Conservation (phyloP, 1,140 invertebrate species). For the Cydia fagiglandana region DNA sequence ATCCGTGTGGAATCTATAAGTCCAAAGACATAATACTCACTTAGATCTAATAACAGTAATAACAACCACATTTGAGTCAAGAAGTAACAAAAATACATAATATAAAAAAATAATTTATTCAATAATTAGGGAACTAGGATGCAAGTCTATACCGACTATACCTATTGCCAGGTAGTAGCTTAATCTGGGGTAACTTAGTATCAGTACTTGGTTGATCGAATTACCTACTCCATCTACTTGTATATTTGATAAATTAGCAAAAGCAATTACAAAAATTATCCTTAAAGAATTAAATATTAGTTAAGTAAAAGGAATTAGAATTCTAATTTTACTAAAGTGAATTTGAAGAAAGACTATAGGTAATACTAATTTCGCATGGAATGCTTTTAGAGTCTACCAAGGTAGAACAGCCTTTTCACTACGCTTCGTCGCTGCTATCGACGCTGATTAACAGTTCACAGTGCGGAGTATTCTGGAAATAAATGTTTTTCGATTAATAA, state of each 20-base stretch:
- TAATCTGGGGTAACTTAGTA: not conserved
- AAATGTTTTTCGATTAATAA: conserved; percentile 30
- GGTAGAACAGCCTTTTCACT: conserved; percentile 11
- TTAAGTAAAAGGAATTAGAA: not conserved
- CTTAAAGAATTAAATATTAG: conserved; percentile 13
- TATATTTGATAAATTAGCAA: not conserved
- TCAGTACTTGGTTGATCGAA: not conserved
- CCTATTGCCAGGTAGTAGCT: not conserved
- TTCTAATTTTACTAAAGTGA: conserved; percentile 12
- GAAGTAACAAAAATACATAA: not conserved
- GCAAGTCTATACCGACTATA: no score
- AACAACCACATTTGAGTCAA: no score
- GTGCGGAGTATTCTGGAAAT: conserved; percentile 59
- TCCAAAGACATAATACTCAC: no score
- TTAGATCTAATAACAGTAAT: no score
- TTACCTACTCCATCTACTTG: not conserved
- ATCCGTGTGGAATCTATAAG: no score
- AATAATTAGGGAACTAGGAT: not conserved
- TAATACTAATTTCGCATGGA: conserved; percentile 21
- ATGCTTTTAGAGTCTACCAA: conserved; percentile 6
- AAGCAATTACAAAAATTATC: conserved; percentile 15
- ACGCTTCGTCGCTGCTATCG: not conserved
- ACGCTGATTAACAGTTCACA: conserved; percentile 54
- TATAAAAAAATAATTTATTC: not conserved
- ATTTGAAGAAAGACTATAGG: not conserved